A percentile compares a stretch with the other conserved stretches of the same genome.
Conservation (phyloP, 2,113 vertebrate genomes). For the Lamprotornis superbus region DNA sequence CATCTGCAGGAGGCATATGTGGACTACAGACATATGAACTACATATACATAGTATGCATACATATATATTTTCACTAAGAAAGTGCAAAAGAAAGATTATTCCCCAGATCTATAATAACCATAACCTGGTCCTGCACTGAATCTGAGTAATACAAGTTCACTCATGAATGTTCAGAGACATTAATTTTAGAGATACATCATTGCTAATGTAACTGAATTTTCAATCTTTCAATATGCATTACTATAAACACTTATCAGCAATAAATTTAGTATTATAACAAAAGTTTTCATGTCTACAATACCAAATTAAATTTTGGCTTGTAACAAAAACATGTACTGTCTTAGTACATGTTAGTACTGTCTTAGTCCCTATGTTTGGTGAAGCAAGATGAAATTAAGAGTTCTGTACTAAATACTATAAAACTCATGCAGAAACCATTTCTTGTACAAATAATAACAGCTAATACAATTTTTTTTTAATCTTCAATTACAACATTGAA, state of each 20-base stretch:
- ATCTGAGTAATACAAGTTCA: background rate
- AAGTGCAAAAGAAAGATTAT: background rate
- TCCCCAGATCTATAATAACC: background rate
- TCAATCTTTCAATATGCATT: background rate
- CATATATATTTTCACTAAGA: background rate
- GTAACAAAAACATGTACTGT: background rate
- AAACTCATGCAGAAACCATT: background rate
- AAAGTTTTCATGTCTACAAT: background rate
- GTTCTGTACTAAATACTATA: background rate
- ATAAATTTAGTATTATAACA: background rate
- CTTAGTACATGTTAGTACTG: background rate
- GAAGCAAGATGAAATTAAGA: background rate
- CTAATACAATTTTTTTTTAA: background rate
- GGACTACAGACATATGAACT: background rate
- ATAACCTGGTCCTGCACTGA: background rate
- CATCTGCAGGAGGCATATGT: background rate
- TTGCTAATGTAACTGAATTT: background rate
- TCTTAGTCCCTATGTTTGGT: background rate
- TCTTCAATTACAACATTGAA: background rate
- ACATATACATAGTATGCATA: rapidly evolving
- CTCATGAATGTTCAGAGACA: background rate
- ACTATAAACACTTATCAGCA: background rate
- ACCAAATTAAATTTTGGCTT: background rate
- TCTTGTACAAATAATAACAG: conserved; percentile 31
- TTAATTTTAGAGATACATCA: background rate